Conservation (phyloP, 1,140 invertebrate species). For the Oppia nitens region DNA sequence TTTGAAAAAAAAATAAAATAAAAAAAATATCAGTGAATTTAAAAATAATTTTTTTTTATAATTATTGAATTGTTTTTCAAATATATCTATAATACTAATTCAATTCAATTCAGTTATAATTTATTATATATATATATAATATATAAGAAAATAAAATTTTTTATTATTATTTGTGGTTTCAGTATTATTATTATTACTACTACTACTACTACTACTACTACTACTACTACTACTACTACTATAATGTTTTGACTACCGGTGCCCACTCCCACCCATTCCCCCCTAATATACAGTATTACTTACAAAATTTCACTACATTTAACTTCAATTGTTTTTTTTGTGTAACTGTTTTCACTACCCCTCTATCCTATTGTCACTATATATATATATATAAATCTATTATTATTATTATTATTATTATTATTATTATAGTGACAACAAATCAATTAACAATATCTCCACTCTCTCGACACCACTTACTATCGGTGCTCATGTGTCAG, state of each 20-base stretch:
- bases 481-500: conserved; percentile 56
- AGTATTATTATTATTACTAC: no score
- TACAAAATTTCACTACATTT: neutral
- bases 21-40: neutral
- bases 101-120: neutral
- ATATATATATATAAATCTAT: no score
- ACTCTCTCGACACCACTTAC: conserved; percentile 54
- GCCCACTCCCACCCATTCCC: neutral
- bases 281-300: neutral
- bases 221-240: no score
- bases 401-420: neutral
- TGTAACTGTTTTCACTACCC: neutral
- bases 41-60: neutral
- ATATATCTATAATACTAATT: neutral
- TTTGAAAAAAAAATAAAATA: neutral
- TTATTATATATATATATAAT: neutral
- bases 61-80: neutral
- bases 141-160: neutral
- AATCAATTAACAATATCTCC: conserved; percentile 56
- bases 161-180: conserved; percentile 1
- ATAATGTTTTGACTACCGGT: no score
- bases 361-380: neutral
- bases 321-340: neutral
- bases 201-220: no score
- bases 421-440: conserved; percentile 28